Percentiles rank a stretch among this genome's conserved stretches.
Conservation (phyloP, 1,140 invertebrate species). For the Eumaeus atala region DNA sequence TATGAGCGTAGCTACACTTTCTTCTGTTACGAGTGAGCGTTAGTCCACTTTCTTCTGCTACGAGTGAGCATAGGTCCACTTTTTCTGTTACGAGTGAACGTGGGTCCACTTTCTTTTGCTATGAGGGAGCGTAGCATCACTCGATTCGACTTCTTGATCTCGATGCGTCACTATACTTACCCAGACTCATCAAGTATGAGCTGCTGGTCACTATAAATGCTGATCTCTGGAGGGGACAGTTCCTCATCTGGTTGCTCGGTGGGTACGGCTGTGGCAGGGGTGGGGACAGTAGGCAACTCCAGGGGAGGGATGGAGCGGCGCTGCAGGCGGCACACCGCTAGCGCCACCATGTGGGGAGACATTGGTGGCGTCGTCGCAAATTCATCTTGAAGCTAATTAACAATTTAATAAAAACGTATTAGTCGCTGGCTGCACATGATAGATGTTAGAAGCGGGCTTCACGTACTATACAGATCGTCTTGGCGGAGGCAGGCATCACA, state of each 20-base stretch:
- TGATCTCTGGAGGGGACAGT: constrained; percentile 42
- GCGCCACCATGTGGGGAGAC: constrained; percentile 91
- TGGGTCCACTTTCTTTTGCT: too few relatives aligned
- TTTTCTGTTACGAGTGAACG: too few relatives aligned
- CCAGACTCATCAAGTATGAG: constrained; percentile 55
- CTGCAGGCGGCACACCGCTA: constrained; percentile 86
- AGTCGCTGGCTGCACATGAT: too few relatives aligned
- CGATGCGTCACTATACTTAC: constrained; percentile 26
- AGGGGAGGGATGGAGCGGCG: constrained; percentile 40
- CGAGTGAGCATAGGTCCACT: too few relatives aligned
- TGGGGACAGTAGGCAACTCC: constrained; percentile 22
- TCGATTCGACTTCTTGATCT: too few relatives aligned
- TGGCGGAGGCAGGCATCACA: too few relatives aligned
- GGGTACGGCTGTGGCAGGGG: constrained; percentile 37
- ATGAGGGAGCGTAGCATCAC: too few relatives aligned
- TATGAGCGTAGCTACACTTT: too few relatives aligned
- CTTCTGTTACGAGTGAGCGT: too few relatives aligned
- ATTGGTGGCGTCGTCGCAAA: constrained; percentile 85
- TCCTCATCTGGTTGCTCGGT: constrained; percentile 25
- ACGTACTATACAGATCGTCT: too few relatives aligned
- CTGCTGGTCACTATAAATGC: constrained; percentile 53
- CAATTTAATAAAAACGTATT: not conserved
- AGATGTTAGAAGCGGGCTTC: too few relatives aligned
- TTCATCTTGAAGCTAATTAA: constrained; percentile 73
- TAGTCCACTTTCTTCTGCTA: too few relatives aligned